Evolutionary conservation across 2,113 vertebrate genomes (phyloP), one percentile per base, ranked within the genome.

Genomic region (Bufo gargarizans): DNA sequence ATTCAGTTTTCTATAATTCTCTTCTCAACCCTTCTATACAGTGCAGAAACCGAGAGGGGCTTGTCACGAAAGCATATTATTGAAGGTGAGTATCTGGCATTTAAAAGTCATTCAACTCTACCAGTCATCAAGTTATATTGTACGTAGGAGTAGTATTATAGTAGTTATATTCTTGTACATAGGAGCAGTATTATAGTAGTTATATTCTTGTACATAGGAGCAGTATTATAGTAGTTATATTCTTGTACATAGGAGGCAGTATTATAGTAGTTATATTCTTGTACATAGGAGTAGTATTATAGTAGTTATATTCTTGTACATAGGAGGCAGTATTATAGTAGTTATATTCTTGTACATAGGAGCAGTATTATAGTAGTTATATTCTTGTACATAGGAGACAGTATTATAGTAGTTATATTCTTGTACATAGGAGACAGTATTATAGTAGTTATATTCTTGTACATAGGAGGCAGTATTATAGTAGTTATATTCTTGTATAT

Each of bases 31-130:
- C 12, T 56, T 17, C 8, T 10, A 85, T 84, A 79, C 93, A 98
- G 97, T 92, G 97, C 97, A 45, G 97, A 98, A 92, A 98, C 97
- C 0, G 97, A 98, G 91, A 93, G 96, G 90, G 97, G 97, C 14
- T 93, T 98, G 85, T 98, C 97, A 81, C 95, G 97, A 92, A 98
- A 98, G 90, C 97, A 98, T 93, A 98, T 98, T 49, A 97, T 98
- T 77, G 97, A 98, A 93, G 97, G 97, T 97, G 93, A 89, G 89
- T 80, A n/a, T 63, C 17, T 12, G 22, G 13, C 45, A 7, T 17
- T 19, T 17, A 7, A 50, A 2, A 43, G 7, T 71, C 22, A 16
- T 61, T 61, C 56, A 58, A 12, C 3, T 58, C 56, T 10, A 58
- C 12, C 33, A 33, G 33, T 33, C 33, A 33, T 33, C 33, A 33